These are phyloP conservation scores for Calliphora vicina DNA, from an alignment of 1,140 invertebrate genomes.

Conservation along the genomic window DNA sequence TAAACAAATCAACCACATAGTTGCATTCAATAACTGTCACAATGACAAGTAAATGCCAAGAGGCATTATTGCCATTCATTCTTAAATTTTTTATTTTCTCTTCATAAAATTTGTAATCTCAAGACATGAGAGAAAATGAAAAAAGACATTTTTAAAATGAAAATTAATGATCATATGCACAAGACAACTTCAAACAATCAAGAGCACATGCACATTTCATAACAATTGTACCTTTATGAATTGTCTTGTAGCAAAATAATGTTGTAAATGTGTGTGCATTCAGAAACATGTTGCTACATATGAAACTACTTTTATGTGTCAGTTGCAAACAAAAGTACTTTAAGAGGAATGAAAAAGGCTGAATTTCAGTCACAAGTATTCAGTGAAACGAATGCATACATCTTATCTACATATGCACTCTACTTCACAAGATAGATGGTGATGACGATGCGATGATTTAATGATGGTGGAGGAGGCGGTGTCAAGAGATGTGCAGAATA, in stretches of 20 bases:
- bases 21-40: constrained; percentile 5
- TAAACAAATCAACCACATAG: background rate
- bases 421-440: background rate
- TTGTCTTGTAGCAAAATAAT: background rate
- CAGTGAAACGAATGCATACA: background rate
- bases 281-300: background rate
- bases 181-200: background rate
- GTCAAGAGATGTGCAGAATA: background rate
- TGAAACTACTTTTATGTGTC: constrained; percentile 9
- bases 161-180: constrained; percentile 6
- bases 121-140: background rate
- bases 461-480: no score
- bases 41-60: constrained; percentile 9
- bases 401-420: background rate
- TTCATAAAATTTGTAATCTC: background rate
- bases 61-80: background rate
- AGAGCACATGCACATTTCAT: background rate
- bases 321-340: background rate
- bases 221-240: constrained; percentile 13
- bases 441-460: no score
- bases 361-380: background rate
- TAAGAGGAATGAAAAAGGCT: background rate
- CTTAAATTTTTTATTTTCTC: background rate
- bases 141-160: background rate
- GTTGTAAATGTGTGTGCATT: background rate